Evolutionary conservation across 2,888 invertebrate genomes (phyloP).

Genomic region (Cheilosia grossa): DNA sequence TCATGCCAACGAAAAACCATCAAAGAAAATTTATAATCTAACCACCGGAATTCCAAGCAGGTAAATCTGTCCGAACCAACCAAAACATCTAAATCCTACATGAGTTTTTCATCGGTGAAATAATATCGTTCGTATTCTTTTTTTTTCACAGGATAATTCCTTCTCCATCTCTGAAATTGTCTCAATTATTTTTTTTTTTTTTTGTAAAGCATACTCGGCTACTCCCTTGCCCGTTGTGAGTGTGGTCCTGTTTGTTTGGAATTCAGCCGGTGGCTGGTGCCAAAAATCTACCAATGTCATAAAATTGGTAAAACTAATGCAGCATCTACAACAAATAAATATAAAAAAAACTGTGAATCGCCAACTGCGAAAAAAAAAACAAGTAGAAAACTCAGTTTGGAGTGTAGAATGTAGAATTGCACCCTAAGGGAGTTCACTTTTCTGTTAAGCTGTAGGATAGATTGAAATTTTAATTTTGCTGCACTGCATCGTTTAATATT

Average conservation of each 20-base stretch:
- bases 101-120: conserved; percentile 35
- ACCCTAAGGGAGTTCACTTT: no score
- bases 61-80: conserved; percentile 55
- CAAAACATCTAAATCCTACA: conserved; percentile 37
- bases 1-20: conserved; percentile 22
- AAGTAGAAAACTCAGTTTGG: no score
- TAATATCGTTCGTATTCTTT: neutral
- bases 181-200: conserved; percentile 56
- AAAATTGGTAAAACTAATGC: conserved; percentile 59
- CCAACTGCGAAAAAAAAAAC: neutral
- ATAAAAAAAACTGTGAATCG: neutral
- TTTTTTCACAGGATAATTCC: conserved; percentile 29
- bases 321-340: conserved; percentile 16
- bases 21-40: conserved; percentile 6
- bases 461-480: no score
- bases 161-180: conserved; percentile 43
- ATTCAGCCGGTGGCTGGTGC: conserved; percentile 32
- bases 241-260: conserved; percentile 23
- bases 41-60: conserved; percentile 51
- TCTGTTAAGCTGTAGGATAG: no score
- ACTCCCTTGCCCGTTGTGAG: neutral
- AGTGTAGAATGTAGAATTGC: no score
- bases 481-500: no score
- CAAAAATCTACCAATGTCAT: conserved; percentile 63
- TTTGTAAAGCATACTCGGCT: neutral